Evolutionary conservation across 2,113 vertebrate species (phyloP).

Genomic region (Mesembrinibis cayennensis): DNA sequence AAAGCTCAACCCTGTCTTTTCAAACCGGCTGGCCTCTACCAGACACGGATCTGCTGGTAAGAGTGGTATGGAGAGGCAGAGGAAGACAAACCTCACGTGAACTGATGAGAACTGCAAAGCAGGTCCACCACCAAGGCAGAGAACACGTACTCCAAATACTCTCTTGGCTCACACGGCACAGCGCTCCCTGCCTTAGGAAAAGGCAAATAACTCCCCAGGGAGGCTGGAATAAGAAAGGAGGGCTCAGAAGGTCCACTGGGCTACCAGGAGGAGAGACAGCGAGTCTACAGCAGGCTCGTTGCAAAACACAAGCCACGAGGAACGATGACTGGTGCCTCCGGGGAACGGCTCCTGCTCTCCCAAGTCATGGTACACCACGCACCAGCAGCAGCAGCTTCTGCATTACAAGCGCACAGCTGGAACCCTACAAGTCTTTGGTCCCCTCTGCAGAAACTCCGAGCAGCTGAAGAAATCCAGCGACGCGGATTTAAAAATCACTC

Average conservation of each 20-base stretch:
- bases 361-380: rapidly evolving
- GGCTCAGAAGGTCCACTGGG: neutral
- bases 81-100: neutral
- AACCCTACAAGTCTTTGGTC: neutral
- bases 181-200: neutral
- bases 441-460: neutral
- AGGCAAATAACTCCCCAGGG: neutral
- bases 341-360: neutral
- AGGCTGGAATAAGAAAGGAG: neutral
- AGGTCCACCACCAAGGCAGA: neutral
- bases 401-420: neutral
- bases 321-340: rapidly evolving
- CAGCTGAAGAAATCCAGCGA: neutral
- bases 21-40: neutral
- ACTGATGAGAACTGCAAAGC: neutral
- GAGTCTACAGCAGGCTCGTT: neutral
- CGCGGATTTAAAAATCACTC: rapidly evolving
- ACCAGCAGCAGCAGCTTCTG: neutral
- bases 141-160: rapidly evolving
- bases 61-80: neutral
- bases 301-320: neutral
- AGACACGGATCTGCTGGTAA: rapidly evolving
- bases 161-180: neutral
- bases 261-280: neutral
- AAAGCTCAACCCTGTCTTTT: neutral